Evolutionary conservation across 2,888 invertebrate species (phyloP), one percentile per base, ranked within the genome.

Genomic region (Brachycybe producta): DNA sequence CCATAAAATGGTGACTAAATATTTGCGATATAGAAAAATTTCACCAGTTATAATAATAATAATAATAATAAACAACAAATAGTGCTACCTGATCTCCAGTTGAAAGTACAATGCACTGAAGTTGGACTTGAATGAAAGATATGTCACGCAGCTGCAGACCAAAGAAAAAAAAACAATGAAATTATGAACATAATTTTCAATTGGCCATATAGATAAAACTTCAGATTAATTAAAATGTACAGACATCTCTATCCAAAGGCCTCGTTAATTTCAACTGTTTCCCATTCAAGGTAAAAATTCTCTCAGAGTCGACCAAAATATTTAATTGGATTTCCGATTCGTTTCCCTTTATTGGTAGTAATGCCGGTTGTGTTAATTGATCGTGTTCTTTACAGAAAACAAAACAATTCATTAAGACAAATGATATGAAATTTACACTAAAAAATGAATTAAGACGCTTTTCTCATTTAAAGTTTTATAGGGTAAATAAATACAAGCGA

Each of bases 341-440:
- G 65, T 84, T 80, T 32, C 90, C 90, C 47, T 78, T 77, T 63
- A 90, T 81, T 52, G 90, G 88, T 61, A 90, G 71, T 62, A 82
- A 82, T 50, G 76, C 72, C 45, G 88, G 90, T 58, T 74, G 74
- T 55, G 88, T 88, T 62, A 77, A 77, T 74, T 90, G 90, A 69
- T 80, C 80, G 64, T 83, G 78, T 69, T 79, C 86, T 87, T 75
- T 44, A 75, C 73, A 34, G 45, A 8, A 45, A 38, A 49, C 32
- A 48, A 30, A 50, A 44, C 13, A 23, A 44, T 44, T 13, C 42
- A 17, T 19, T 17, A 17, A 32, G 32, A n/a, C n/a, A n/a, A n/a
- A n/a, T n/a, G n/a, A n/a, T n/a, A n/a, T n/a, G 5, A n/a, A 40
- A 40, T 26, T n/a, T n/a, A n/a, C n/a, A n/a, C n/a, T n/a, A n/a